Conservation (phyloP, 1,140 invertebrate genomes). For the Neoseiulus cucumeris region DNA sequence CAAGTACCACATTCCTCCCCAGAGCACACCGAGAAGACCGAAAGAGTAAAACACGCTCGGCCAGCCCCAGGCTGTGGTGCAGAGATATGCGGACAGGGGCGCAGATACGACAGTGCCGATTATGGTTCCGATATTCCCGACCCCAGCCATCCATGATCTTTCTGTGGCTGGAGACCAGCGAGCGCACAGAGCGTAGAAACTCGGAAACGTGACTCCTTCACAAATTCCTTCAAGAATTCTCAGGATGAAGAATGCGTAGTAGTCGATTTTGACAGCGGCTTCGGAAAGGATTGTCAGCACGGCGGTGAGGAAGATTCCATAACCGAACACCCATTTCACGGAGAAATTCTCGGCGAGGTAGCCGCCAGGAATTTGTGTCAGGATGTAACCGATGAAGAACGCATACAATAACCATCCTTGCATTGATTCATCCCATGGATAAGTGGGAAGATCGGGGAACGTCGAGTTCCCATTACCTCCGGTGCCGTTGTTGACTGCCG, state of each 20-base stretch:
- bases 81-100: conserved; percentile 5
- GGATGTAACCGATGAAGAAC: conserved; percentile 12
- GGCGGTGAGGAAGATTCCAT: conserved; percentile 55
- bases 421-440: conserved; percentile 11
- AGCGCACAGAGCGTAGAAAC: conserved; percentile 12
- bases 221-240: conserved; percentile 11
- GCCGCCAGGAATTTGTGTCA: conserved; percentile 12
- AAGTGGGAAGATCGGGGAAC: not conserved
- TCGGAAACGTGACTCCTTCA: conserved; percentile 13
- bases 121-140: conserved; percentile 7
- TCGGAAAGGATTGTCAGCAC: conserved; percentile 43
- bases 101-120: conserved; percentile 11
- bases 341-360: conserved; percentile 13
- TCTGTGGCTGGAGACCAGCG: conserved; percentile 10
- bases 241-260: not conserved
- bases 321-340: conserved; percentile 35
- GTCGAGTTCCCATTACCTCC: not conserved
- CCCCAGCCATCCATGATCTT: not conserved
- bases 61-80: not conserved
- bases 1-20: not conserved
- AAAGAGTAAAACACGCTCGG: conserved; percentile 14
- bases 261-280: not conserved
- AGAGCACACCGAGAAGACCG: not conserved
- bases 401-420: conserved; percentile 11
- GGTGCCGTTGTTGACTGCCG: not conserved